Evolutionary conservation across 2,113 vertebrate genomes (phyloP).

Genomic region (Stigmatopora nigra): DNA sequence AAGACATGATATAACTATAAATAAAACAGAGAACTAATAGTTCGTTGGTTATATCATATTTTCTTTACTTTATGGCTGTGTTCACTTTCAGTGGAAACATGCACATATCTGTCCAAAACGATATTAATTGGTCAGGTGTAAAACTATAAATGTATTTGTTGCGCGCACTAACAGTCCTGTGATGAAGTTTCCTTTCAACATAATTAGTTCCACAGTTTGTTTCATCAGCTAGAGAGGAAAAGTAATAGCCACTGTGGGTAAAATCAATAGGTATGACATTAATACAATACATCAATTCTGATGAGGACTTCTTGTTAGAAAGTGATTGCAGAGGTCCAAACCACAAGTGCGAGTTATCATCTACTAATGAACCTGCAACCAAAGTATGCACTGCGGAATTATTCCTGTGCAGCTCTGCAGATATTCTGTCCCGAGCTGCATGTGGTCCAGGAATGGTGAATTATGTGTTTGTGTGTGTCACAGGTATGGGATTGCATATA

Average conservation of each 20-base stretch:
- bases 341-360: conserved; percentile 20
- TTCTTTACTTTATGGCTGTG: background rate
- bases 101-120: background rate
- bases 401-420: conserved; percentile 39
- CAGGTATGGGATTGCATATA: conserved; percentile 39
- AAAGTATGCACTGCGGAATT: conserved; percentile 36
- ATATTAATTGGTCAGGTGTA: background rate
- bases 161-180: background rate
- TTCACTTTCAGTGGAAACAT: background rate
- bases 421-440: conserved; percentile 47
- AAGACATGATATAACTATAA: background rate
- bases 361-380: conserved; percentile 39
- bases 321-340: conserved; percentile 13
- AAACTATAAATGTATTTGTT: background rate
- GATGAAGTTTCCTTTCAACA: background rate
- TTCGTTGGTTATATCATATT: background rate
- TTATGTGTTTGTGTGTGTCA: conserved; percentile 7
- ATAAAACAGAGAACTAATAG: background rate
- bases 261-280: background rate
- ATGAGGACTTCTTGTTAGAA: conserved; percentile 7
- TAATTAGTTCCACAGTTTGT: conserved; percentile 3
- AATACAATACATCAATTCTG: conserved; percentile 1
- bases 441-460: conserved; percentile 35
- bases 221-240: conserved; percentile 2
- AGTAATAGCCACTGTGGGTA: background rate